These are phyloP conservation scores for Ancistrus triradiatus DNA, from an alignment of 2,113 vertebrate species.

Conservation along the genomic window DNA sequence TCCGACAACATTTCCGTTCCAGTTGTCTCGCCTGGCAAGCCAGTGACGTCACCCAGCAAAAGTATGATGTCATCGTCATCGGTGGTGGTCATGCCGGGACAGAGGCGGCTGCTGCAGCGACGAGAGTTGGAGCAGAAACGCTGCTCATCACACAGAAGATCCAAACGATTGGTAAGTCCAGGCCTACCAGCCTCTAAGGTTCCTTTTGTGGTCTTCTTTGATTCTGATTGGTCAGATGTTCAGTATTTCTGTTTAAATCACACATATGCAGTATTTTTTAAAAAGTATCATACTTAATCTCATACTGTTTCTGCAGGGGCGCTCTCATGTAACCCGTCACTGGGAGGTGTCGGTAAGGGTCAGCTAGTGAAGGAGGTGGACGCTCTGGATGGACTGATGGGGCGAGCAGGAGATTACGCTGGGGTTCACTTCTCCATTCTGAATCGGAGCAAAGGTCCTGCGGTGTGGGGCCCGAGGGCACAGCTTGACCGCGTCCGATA, in stretches of 20 bases:
- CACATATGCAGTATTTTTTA: no score
- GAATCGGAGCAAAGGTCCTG: slow-evolving; percentile 88
- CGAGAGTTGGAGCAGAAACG: slow-evolving; percentile 78
- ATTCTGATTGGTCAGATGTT: no score
- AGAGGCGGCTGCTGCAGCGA: slow-evolving; percentile 82
- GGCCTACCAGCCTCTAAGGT: no score
- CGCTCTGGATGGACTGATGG: slow-evolving; percentile 89
- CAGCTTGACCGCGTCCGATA: slow-evolving; percentile 88
- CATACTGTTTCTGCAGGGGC: slow-evolving; percentile 65
- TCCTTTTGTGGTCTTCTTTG: no score
- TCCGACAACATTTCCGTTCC: slow-evolving; percentile 31
- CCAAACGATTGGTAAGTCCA: slow-evolving; percentile 75
- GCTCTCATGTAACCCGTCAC: slow-evolving; percentile 93
- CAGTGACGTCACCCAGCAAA: slow-evolving; percentile 41
- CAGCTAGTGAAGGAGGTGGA: slow-evolving; percentile 90
- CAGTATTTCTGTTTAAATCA: no score
- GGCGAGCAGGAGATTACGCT: slow-evolving; percentile 81
- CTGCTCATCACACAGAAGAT: slow-evolving; percentile 85
- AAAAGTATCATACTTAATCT: no score
- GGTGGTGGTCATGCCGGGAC: slow-evolving; percentile 90
- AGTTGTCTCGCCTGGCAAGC: slow-evolving; percentile 36
- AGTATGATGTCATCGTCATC: slow-evolving; percentile 84
- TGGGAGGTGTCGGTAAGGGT: slow-evolving; percentile 93
- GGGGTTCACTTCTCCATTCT: slow-evolving; percentile 90
- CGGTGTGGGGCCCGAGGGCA: slow-evolving; percentile 92